Conservation (phyloP, 2,113 vertebrate genomes). For the Hippotragus niger region DNA sequence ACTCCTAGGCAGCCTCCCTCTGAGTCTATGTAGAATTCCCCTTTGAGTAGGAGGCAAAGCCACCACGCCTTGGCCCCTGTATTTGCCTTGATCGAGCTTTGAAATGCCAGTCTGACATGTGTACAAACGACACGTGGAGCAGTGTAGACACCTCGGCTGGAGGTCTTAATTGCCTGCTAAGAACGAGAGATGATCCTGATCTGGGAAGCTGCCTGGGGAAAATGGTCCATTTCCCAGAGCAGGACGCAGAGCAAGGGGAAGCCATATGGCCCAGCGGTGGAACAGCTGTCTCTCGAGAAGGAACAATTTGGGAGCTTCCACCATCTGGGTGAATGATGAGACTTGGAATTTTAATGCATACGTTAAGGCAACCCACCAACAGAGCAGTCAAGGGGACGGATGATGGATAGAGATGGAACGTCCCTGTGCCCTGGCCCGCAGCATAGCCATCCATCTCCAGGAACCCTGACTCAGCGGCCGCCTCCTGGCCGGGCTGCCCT, state of each 20-base stretch:
- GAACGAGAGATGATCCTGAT: background rate
- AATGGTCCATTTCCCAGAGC: constrained; percentile 58
- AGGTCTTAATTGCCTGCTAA: constrained; percentile 44
- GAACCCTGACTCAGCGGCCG: background rate
- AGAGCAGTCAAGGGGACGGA: background rate
- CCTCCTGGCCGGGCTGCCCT: constrained; percentile 53
- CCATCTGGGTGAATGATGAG: constrained; percentile 79
- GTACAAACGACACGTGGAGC: background rate
- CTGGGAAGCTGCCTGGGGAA: constrained; percentile 28
- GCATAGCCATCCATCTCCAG: background rate
- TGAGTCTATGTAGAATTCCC: background rate
- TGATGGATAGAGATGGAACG: background rate
- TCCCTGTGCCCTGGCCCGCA: background rate
- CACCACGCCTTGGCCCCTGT: accelerated
- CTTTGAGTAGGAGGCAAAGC: background rate
- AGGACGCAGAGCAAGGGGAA: constrained; percentile 60
- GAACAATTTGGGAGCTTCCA: constrained; percentile 68
- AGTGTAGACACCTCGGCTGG: accelerated
- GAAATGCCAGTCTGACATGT: background rate
- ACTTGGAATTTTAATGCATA: constrained; percentile 47
- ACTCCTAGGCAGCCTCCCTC: background rate
- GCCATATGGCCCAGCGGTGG: constrained; percentile 79
- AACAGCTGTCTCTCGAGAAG: constrained; percentile 80
- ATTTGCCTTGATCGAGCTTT: background rate
- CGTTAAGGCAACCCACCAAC: constrained; percentile 17